These are phyloP conservation scores for Narcine bancroftii DNA, from an alignment of 2,113 vertebrate genomes.

Conservation along the genomic window DNA sequence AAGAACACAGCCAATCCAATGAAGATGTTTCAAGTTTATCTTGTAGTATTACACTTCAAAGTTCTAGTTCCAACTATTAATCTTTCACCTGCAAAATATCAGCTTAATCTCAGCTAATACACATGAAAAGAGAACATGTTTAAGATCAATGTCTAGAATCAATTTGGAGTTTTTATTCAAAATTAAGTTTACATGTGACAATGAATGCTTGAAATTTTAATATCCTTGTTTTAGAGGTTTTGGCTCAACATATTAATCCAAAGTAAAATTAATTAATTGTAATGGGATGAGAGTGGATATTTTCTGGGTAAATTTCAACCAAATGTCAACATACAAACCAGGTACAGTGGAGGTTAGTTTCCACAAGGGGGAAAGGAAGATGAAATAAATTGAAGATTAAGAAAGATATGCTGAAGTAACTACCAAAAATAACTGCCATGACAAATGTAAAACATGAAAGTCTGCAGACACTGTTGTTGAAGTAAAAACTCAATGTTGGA, in stretches of 20 bases:
- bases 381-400: too few species aligned
- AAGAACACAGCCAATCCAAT: not conserved
- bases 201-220: not conserved
- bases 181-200: not conserved
- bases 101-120: not conserved
- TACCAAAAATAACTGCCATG: too few species aligned
- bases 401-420: too few species aligned
- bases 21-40: constrained; percentile 11
- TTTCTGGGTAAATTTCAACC: too few species aligned
- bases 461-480: too few species aligned
- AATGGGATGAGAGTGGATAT: too few species aligned
- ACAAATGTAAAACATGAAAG: too few species aligned
- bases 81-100: not conserved
- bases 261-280: too few species aligned
- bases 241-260: not conserved
- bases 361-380: too few species aligned
- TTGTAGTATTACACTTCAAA: not conserved
- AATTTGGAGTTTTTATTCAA: not conserved
- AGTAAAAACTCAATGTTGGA: too few species aligned
- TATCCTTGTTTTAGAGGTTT: not conserved
- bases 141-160: not conserved
- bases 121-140: not conserved
- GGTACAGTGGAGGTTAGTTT: too few species aligned
- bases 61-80: not conserved
- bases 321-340: too few species aligned